These are phyloP conservation scores for Euclidia mi DNA, from an alignment of 2,888 invertebrate genomes.

Conservation along the genomic window DNA sequence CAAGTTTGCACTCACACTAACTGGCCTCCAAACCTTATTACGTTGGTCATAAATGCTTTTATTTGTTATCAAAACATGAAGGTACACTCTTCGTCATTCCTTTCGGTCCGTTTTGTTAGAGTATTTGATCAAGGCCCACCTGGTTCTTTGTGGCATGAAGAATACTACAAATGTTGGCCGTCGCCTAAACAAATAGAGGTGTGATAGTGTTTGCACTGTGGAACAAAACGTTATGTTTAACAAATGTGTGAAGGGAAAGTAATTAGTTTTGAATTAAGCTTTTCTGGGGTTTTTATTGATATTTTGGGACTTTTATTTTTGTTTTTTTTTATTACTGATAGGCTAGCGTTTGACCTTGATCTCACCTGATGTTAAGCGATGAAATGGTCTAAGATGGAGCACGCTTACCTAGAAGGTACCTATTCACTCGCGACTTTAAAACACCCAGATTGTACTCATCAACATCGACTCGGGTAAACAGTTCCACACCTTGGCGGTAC, in stretches of 20 bases:
- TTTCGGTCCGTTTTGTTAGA: constrained; percentile 57
- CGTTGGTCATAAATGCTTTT: constrained; percentile 46
- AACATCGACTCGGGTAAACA: too few relatives aligned
- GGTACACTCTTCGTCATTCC: constrained; percentile 45
- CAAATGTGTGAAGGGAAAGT: constrained; percentile 21
- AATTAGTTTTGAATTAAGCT: constrained; percentile 9
- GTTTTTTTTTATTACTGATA: too few relatives aligned
- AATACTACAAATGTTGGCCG: constrained; percentile 59
- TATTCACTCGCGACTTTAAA: too few relatives aligned
- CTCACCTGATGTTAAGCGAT: too few relatives aligned
- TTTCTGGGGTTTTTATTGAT: background rate
- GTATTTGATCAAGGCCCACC: constrained; percentile 68
- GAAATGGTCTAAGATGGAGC: too few relatives aligned
- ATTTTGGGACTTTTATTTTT: too few relatives aligned
- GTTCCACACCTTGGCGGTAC: too few relatives aligned
- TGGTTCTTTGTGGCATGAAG: constrained; percentile 63
- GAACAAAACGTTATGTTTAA: constrained; percentile 39
- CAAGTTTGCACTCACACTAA: constrained; percentile 3
- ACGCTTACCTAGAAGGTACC: too few relatives aligned
- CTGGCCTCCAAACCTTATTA: constrained; percentile 27
- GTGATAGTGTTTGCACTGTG: constrained; percentile 42
- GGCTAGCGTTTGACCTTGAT: too few relatives aligned
- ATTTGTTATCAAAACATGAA: constrained; percentile 64
- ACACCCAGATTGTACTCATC: too few relatives aligned
- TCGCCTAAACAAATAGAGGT: constrained; percentile 51